Evolutionary conservation across 2,888 invertebrate species (phyloP).

Genomic region (Argynnis bischoffii): DNA sequence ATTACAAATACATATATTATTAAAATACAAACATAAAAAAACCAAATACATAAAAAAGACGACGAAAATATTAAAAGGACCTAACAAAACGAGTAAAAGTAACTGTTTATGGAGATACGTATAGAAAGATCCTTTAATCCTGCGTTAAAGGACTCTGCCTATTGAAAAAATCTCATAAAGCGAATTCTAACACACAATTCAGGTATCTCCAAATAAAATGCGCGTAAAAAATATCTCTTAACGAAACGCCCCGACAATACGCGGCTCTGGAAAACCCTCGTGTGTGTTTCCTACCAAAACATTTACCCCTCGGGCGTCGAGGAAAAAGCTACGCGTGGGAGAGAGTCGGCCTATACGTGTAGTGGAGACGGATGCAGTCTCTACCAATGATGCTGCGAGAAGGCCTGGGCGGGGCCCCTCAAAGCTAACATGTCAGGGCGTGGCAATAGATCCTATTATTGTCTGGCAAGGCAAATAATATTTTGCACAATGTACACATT

Average conservation of each 20-base stretch:
- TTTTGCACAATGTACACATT: constrained; percentile 88
- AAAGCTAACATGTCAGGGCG: constrained; percentile 83
- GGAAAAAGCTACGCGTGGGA: constrained; percentile 74
- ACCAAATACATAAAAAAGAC: constrained; percentile 29
- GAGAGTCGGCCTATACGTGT: constrained; percentile 43
- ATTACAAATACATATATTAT: neutral
- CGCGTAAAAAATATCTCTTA: constrained; percentile 74
- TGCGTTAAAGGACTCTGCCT: constrained; percentile 60
- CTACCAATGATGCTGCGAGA: constrained; percentile 61
- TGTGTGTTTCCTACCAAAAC: constrained; percentile 82
- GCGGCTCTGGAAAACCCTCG: constrained; percentile 76
- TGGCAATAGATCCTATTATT: constrained; percentile 81
- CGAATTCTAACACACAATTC: constrained; percentile 78
- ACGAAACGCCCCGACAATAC: constrained; percentile 71
- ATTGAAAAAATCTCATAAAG: constrained; percentile 76
- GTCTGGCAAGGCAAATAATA: constrained; percentile 87
- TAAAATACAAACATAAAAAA: constrained; percentile 13
- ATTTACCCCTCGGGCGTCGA: constrained; percentile 81
- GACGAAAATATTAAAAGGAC: constrained; percentile 52
- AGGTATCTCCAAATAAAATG: constrained; percentile 78
- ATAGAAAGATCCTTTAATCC: constrained; percentile 66
- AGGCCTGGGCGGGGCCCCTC: constrained; percentile 64
- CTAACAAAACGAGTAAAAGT: constrained; percentile 52
- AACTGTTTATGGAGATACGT: constrained; percentile 62
- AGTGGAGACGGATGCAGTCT: constrained; percentile 51